Evolutionary conservation across 1,140 invertebrate genomes (phyloP).

Genomic region (Procambarus clarkii): DNA sequence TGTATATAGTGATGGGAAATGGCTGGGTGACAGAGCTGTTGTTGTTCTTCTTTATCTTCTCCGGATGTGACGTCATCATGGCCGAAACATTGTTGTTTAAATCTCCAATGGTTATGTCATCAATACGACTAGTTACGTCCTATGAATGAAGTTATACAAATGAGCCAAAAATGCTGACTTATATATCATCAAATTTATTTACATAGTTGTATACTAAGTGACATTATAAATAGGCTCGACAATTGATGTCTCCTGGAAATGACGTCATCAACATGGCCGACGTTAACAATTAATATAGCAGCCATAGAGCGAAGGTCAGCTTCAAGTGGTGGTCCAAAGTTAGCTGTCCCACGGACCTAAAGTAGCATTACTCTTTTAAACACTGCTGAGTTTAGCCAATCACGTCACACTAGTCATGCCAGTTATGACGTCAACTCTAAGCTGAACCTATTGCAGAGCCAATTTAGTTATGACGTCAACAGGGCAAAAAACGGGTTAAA

Average conservation of each 20-base stretch:
- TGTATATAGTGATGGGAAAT: not conserved
- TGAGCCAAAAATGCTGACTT: too few relatives aligned
- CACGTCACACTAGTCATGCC: not conserved
- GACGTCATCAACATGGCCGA: conserved; percentile 5
- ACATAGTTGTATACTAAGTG: too few relatives aligned
- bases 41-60: not conserved
- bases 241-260: not conserved
- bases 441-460: not conserved
- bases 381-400: conserved; percentile 1
- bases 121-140: not conserved
- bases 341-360: not conserved
- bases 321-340: not conserved
- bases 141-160: too few relatives aligned
- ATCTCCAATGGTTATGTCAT: not conserved
- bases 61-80: not conserved
- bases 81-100: not conserved
- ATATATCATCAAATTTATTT: too few relatives aligned
- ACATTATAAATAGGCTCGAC: not conserved
- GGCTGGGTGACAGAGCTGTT: not conserved
- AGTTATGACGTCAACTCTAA: not conserved
- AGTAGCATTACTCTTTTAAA: not conserved
- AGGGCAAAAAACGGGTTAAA: not conserved
- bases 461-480: not conserved
- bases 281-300: not conserved
- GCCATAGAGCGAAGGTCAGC: not conserved